Evolutionary conservation across 2,797 vertebrate species (phyloP), one percentile per base, ranked within the genome.

Genomic region (Sarcoramphus papa): DNA sequence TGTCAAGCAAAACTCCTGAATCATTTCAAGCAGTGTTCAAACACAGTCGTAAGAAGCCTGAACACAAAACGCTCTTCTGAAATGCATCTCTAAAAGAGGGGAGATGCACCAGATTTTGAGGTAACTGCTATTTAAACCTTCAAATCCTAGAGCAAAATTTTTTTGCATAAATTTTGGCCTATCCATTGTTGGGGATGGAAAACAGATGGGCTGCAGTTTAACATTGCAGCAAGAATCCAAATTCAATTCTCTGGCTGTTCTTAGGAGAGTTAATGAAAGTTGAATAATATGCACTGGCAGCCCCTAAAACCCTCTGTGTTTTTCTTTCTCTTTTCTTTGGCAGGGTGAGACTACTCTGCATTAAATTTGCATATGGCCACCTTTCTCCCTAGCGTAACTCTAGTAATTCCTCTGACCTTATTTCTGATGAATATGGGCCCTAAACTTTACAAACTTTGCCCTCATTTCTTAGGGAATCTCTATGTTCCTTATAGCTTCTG

Each of bases 181-280:
- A 20, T 48, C 60, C 63, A 50, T 93, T 95, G 87, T 92, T 87
- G 73, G 77, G 84, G 43, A 92, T 87, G 70, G 16, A 28, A 97
- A 97, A 91, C 97, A 98, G 98, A 97, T 98, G 97, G 98, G 91
- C 60, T 82, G 59, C 83, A 92, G 92, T 96, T 97, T 85, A 96
- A 41, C 93, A 65, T 89, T 97, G 88, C 95, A 92, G 94, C 76
- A 96, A 93, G 91, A 96, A 94, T 96, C 90, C 95, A 97, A 97
- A 97, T 96, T 95, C 85, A 97, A 72, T 92, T 95, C 88, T 93
- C 89, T 95, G 97, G 77, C 76, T 95, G 74, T 91, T 97, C 93
- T 97, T 97, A 93, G 93, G 90, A 95, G 95, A 95, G 94, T 96
- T 97, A 98, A 98, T 97, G 92, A 74, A 97, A 97, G 88, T 86